Evolutionary conservation across 1,140 invertebrate species (phyloP).

Genomic region (Thrips palmi): DNA sequence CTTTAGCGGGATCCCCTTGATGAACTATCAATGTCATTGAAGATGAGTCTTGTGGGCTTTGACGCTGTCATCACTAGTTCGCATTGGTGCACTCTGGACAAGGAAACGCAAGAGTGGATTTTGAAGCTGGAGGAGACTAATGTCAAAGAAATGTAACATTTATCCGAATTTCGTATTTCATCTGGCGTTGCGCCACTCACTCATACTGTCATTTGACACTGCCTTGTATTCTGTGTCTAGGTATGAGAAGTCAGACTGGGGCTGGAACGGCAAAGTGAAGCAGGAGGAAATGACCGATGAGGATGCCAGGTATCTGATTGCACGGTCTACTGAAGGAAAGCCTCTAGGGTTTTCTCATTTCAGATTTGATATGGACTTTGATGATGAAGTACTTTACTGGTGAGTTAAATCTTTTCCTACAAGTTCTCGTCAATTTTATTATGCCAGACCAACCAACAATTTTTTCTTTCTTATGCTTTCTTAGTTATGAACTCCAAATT

Average conservation of each 20-base stretch:
- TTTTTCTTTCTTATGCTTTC: conserved; percentile 29
- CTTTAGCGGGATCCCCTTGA: no score
- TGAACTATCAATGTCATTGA: no score
- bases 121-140: conserved; percentile 36
- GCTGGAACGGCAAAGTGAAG: conserved; percentile 52
- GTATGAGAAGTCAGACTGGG: conserved; percentile 50
- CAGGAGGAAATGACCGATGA: conserved; percentile 49
- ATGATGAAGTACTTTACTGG: conserved; percentile 62
- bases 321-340: conserved; percentile 26
- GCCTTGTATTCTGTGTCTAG: conserved; percentile 23
- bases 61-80: no score
- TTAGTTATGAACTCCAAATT: conserved; percentile 73
- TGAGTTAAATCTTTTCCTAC: conserved; percentile 19
- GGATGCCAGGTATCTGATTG: conserved; percentile 49
- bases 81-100: no score
- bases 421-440: conserved; percentile 11
- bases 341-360: conserved; percentile 57
- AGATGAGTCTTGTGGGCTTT: no score
- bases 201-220: conserved; percentile 7
- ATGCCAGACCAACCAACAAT: conserved; percentile 3
- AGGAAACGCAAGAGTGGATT: no score
- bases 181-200: not conserved
- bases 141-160: conserved; percentile 38
- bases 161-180: no score
- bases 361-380: conserved; percentile 63